Base-by-base conservation (phyloP, 2,888 invertebrate genomes). In the Lithophane ornitopus region DNA sequence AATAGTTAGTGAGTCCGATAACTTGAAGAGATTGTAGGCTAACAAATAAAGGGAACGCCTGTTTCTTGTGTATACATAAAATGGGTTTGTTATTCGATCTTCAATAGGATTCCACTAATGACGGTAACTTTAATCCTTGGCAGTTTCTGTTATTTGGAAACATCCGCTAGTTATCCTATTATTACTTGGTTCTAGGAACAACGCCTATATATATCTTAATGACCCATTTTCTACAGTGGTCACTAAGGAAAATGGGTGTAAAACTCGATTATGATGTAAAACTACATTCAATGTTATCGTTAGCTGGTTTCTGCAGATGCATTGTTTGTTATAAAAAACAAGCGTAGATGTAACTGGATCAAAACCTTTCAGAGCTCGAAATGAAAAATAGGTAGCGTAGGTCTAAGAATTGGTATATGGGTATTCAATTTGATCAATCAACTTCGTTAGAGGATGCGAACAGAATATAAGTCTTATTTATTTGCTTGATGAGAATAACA, bases 391-490 rank as follows among this genome's bases (percentile, higher is more conserved):
- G 6, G n/a, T n/a, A 26, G 14, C 7, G 14, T 52, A 44, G 9
- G 12, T 26, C n/a, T 46, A 9, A 9, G 16, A 52, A 59, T 46
- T 79, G 59, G 16, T 74, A 3, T 28, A 44, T 3, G 39, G 39
- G 41, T 54, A 56, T 39, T 34, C 28, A 63, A 77, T 74, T 77
- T 19, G 11, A 81, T 74, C 52, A 81, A 74, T 81, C 39, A 41
- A 59, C 39, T 81, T 75, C 28, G n/a, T 78, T 65, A 56, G 19
- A 39, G 11, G 14, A 74, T 39, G 9, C n/a, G 34, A 76, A 66
- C 14, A 12, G 62, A 65, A 78, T 46, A 16, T 44, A 49, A 62
- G 46, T n/a, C 56, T 26, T 56, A 67, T 68, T 67, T 19, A 66
- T 81, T 74, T 61, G 26, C 9, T 58, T 49, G 22, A 58, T 41